A percentile compares a stretch with the other conserved stretches of the same genome.
These are phyloP conservation scores for Chrysolina oricalcia DNA, from an alignment of 2,888 invertebrate species.

Conservation along the genomic window DNA sequence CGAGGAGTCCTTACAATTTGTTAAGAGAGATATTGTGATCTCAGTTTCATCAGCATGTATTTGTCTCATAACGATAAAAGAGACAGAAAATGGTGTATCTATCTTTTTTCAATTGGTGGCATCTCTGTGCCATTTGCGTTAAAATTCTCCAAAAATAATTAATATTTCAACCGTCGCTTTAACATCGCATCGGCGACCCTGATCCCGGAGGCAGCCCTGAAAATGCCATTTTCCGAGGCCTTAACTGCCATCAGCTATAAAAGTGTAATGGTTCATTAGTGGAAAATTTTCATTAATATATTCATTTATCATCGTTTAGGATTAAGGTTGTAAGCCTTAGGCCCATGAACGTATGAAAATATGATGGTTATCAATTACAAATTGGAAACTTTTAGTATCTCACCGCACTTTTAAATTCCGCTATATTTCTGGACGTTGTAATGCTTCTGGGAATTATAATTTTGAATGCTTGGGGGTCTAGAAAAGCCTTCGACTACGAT, in stretches of 20 bases:
- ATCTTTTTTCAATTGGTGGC: neutral
- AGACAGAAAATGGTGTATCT: neutral
- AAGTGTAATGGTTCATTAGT: slow-evolving; percentile 50
- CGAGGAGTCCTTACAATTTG: no score
- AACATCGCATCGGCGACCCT: slow-evolving; percentile 21
- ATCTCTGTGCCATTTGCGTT: slow-evolving; percentile 3
- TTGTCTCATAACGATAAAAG: no score
- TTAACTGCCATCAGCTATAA: slow-evolving; percentile 38
- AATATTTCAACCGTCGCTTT: slow-evolving; percentile 34
- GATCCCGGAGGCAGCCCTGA: slow-evolving; percentile 1
- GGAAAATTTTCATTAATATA: slow-evolving; percentile 52
- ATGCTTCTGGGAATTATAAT: neutral
- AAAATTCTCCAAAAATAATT: slow-evolving; percentile 32
- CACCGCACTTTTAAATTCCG: slow-evolving; percentile 4
- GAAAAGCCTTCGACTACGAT: no score
- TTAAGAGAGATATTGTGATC: no score
- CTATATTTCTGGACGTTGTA: neutral
- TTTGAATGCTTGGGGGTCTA: neutral
- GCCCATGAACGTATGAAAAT: slow-evolving; percentile 34
- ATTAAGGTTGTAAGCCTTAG: slow-evolving; percentile 33
- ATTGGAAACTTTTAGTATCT: slow-evolving; percentile 22
- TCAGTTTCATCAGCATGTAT: no score
- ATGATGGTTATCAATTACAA: slow-evolving; percentile 41
- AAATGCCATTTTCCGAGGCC: slow-evolving; percentile 21
- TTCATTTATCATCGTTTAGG: slow-evolving; percentile 47